These are phyloP conservation scores for Thalassoma bifasciatum DNA, from an alignment of 2,113 vertebrate genomes.

Conservation along the genomic window DNA sequence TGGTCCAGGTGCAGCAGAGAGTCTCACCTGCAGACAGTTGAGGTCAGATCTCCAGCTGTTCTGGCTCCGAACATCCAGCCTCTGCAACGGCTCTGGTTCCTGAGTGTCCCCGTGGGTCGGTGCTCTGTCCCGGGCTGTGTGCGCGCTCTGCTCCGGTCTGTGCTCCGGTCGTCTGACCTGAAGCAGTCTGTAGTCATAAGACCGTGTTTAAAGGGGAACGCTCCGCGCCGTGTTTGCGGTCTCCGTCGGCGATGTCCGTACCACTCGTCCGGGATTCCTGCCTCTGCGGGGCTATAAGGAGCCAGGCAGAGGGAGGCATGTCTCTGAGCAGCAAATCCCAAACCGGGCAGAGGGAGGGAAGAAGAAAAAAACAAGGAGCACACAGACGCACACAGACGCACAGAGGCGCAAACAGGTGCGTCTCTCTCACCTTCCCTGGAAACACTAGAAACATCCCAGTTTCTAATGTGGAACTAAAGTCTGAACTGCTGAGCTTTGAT, in stretches of 20 bases:
- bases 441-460: background rate
- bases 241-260: slow-evolving; percentile 93
- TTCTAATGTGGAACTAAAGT: too few relatives aligned
- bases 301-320: slow-evolving; percentile 88
- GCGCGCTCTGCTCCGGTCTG: slow-evolving; percentile 19
- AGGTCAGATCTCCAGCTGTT: slow-evolving; percentile 38
- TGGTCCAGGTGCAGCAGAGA: background rate
- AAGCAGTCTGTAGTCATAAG: slow-evolving; percentile 86
- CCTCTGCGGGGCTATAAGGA: slow-evolving; percentile 84
- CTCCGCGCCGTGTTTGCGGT: slow-evolving; percentile 80
- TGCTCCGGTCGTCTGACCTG: slow-evolving; percentile 78
- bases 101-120: slow-evolving; percentile 3
- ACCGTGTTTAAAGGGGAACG: slow-evolving; percentile 86
- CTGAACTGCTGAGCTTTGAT: too few relatives aligned
- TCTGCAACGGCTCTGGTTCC: slow-evolving; percentile 21
- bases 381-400: background rate
- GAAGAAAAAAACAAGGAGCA: slow-evolving; percentile 10
- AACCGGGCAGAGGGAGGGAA: slow-evolving; percentile 52
- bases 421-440: background rate
- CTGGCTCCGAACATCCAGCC: slow-evolving; percentile 38
- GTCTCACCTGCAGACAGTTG: slow-evolving; percentile 61
- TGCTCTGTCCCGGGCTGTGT: background rate
- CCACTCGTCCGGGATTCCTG: slow-evolving; percentile 91
- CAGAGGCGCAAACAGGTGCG: too few relatives aligned
- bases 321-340: slow-evolving; percentile 87